phyloP scores from a whole-genome alignment of 1,140 invertebrate genomes.

The Trachymyrmex cornetzi region DNA sequence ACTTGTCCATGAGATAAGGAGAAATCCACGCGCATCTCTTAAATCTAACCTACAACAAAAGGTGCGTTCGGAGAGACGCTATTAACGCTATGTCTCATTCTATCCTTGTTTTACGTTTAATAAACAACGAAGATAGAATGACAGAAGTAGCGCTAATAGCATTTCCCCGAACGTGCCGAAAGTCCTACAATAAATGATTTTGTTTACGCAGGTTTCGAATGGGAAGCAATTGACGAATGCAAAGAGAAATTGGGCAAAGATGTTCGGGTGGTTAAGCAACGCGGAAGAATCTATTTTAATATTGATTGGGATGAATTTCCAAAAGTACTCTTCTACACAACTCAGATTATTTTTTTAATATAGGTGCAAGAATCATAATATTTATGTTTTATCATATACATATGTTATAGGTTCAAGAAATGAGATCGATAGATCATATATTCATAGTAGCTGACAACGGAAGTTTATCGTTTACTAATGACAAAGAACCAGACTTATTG shows the following conservation, averaged over 20 bases:
- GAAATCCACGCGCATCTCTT: constrained; percentile 29
- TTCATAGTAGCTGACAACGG: constrained; percentile 78
- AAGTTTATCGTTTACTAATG: constrained; percentile 79
- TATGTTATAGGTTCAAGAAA: constrained; percentile 83
- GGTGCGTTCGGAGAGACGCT: too few relatives aligned
- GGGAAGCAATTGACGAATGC: constrained; percentile 87
- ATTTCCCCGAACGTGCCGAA: too few relatives aligned
- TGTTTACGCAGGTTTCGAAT: constrained; percentile 86
- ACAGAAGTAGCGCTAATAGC: too few relatives aligned
- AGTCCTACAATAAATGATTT: neutral
- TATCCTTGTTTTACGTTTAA: too few relatives aligned
- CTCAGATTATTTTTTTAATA: neutral
- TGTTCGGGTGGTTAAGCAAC: constrained; percentile 75
- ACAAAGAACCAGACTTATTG: constrained; percentile 80
- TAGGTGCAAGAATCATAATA: neutral
- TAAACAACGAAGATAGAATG: too few relatives aligned
- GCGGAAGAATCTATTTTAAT: constrained; percentile 87
- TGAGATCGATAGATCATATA: constrained; percentile 87
- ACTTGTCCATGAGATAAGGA: neutral
- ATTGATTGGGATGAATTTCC: constrained; percentile 78
- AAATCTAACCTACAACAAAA: constrained; percentile 62
- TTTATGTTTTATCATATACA: neutral
- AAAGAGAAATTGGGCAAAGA: constrained; percentile 85
- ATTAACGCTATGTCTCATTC: too few relatives aligned
- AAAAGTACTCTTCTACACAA: constrained; percentile 74